Evolutionary conservation across 1,140 invertebrate genomes (phyloP).

Genomic region (Heliconius nattereri): DNA sequence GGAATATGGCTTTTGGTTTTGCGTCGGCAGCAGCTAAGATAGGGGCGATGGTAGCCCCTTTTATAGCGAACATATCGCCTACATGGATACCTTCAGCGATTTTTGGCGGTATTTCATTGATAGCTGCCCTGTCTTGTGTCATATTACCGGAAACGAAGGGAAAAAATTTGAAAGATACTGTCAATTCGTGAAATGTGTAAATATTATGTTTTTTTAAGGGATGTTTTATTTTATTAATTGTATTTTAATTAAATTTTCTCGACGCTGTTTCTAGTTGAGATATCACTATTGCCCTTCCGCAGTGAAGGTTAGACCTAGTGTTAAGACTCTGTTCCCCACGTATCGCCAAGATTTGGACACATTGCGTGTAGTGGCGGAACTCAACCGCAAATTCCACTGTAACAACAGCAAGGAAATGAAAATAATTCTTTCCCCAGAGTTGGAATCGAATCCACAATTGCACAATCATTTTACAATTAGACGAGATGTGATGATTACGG

Average conservation of each 20-base stretch:
- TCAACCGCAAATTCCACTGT: too few species aligned
- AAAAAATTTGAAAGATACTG: conserved; percentile 49
- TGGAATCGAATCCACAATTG: too few species aligned
- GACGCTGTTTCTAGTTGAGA: too few species aligned
- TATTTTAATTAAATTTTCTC: background rate
- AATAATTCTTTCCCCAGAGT: too few species aligned
- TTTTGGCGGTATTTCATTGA: conserved; percentile 47
- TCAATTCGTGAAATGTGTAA: conserved; percentile 26
- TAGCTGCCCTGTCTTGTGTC: conserved; percentile 43
- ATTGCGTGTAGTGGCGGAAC: too few species aligned
- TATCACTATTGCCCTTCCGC: too few species aligned
- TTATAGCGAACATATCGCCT: conserved; percentile 50
- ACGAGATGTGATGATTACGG: too few species aligned
- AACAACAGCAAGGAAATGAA: too few species aligned
- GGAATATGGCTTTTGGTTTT: conserved; percentile 53
- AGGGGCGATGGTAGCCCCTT: conserved; percentile 53
- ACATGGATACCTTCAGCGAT: conserved; percentile 52
- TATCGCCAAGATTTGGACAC: too few species aligned
- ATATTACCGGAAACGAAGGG: conserved; percentile 61
- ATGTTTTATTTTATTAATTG: background rate
- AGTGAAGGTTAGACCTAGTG: too few species aligned
- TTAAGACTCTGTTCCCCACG: too few species aligned
- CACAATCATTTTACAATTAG: too few species aligned
- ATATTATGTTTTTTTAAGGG: background rate
- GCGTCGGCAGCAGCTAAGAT: conserved; percentile 46